Evolutionary conservation across 2,113 vertebrate species (phyloP).

Genomic region (Proteles cristata): DNA sequence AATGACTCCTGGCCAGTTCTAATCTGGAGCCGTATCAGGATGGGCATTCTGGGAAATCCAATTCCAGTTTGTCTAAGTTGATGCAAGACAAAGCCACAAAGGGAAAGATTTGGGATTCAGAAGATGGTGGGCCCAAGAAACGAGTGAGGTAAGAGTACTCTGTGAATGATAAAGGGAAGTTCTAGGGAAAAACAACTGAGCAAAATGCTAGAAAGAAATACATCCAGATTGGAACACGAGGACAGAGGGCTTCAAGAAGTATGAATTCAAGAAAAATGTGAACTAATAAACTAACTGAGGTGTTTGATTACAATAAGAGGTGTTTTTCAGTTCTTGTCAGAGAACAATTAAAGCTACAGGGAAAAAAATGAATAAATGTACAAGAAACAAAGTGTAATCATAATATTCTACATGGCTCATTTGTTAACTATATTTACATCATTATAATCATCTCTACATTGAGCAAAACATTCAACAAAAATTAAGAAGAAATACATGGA

Average conservation of each 20-base stretch:
- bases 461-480: not conserved
- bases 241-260: not conserved
- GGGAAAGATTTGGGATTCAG: not conserved
- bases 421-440: constrained; percentile 48
- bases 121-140: not conserved
- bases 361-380: not conserved
- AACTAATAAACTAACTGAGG: not conserved
- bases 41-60: not conserved
- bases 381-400: constrained; percentile 40
- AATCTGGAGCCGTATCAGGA: not conserved
- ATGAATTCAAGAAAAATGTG: not conserved
- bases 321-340: constrained; percentile 31
- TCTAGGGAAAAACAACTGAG: not conserved
- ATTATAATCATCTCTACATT: constrained; percentile 22
- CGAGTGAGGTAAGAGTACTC: not conserved
- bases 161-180: not conserved
- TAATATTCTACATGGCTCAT: not conserved
- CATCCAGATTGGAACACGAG: not conserved
- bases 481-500: not conserved
- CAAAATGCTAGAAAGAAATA: constrained; percentile 8
- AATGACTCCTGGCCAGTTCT: not conserved
- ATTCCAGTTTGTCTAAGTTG: not conserved
- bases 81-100: not conserved
- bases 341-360: constrained; percentile 29
- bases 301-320: constrained; percentile 55